Base-by-base conservation (phyloP, 2,888 invertebrate species). In the Tinea trinotella region DNA sequence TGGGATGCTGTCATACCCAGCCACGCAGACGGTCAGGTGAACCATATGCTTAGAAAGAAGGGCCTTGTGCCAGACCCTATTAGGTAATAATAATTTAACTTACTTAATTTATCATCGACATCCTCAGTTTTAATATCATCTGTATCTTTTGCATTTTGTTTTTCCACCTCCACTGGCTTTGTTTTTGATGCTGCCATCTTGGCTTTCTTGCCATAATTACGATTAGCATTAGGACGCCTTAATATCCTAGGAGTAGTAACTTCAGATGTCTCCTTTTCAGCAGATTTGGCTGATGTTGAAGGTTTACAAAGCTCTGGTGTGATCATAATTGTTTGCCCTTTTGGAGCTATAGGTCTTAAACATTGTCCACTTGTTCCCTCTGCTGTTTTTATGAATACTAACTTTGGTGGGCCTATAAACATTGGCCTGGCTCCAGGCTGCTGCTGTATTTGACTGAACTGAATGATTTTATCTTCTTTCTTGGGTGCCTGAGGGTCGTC, bases 331-430 rank as follows among this genome's bases (percentile, higher is more conserved):
- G 85, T 84, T 59, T 87, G 87, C 1, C 83, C 79, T 58, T 85
- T 83, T 0, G 82, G 73, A 3, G 65, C 74, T 0, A 72, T 74
- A 0, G 81, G 72, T 4, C 84, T 64, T 1, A 86, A 63, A 0
- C 77, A 74, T 0, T 79, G 76, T 57, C 77, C 76, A 0, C 76
- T 71, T n/a, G n/a, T 18, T 1, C 68, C 70, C 58, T 85, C 87
- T 0, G 76, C 65, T 1, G 86, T 86, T 64, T 87, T 87, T 50
- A 87, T 87, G 60, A 87, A 87, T 1, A 87, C 87, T 52, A 87
- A 64, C 56, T 87, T 87, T 2, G 87, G 87, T 3, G 87, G 87
- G 1, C 85, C 85, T 13, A 87, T 83, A 60, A 87, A 87, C 79
- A 86, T 82, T 55, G 86, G 86, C 55, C 87, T 83, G 64, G 56